phyloP scores from a whole-genome alignment of 2,888 invertebrate species.

The Notodonta ziczac region DNA sequence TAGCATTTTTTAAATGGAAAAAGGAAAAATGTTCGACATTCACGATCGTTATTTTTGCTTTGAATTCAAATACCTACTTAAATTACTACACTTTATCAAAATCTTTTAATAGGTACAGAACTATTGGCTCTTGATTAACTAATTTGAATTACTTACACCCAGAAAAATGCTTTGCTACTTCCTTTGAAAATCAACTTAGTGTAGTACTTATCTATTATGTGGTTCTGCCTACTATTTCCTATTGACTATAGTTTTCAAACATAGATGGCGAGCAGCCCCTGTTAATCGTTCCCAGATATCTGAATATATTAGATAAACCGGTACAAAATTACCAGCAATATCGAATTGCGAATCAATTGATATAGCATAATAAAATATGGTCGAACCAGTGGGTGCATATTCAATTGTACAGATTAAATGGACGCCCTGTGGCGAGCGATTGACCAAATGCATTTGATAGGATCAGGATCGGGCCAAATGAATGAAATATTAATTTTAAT shows the following conservation, averaged over 20 bases:
- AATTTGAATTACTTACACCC: too few species aligned
- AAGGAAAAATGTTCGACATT: too few species aligned
- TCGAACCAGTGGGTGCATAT: constrained; percentile 8
- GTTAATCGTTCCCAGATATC: constrained; percentile 1
- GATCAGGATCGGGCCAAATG: constrained; percentile 15
- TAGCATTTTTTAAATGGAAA: too few species aligned
- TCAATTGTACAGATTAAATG: constrained; percentile 23
- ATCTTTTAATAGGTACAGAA: too few species aligned
- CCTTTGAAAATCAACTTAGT: too few species aligned
- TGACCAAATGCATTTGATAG: constrained; percentile 28
- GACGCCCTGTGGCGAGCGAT: constrained; percentile 23
- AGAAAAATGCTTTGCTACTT: too few species aligned
- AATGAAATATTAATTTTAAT: constrained; percentile 18
- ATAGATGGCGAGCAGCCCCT: background rate
- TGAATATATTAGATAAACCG: constrained; percentile 20
- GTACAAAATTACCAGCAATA: constrained; percentile 23
- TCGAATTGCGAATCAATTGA: constrained; percentile 32
- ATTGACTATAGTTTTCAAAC: background rate
- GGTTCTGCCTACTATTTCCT: background rate
- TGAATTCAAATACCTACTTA: too few species aligned
- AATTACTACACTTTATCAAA: too few species aligned
- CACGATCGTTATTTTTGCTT: too few species aligned
- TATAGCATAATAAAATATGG: constrained; percentile 36
- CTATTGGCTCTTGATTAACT: too few species aligned
- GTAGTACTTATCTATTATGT: too few species aligned